Evolutionary conservation across 2,113 vertebrate genomes (phyloP).

Genomic region (Trichomycterus rosablanca): DNA sequence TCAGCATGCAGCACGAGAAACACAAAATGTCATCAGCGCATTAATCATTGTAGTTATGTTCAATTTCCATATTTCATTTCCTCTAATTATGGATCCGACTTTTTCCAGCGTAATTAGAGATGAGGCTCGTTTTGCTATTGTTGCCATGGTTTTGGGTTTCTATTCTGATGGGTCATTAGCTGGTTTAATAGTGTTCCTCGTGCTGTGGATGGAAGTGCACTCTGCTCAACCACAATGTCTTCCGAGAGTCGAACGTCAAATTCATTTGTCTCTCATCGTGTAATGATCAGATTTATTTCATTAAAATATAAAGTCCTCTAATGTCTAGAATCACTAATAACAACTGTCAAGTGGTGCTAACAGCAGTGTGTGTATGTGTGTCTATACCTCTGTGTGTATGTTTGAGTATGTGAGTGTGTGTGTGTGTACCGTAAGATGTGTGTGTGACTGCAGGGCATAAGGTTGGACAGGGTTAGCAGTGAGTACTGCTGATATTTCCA

Average conservation of each 20-base stretch:
- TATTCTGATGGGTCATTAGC: conserved; percentile 46
- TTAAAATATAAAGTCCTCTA: conserved; percentile 10
- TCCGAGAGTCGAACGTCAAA: conserved; percentile 17
- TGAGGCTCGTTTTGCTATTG: conserved; percentile 31
- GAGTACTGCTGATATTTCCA: conserved; percentile 6
- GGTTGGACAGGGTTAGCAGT: neutral
- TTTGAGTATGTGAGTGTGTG: conserved; percentile 16
- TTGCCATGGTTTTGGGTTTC: conserved; percentile 50
- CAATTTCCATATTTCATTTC: conserved; percentile 40
- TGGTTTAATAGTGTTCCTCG: conserved; percentile 41
- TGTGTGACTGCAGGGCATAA: neutral
- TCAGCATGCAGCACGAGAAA: conserved; percentile 1
- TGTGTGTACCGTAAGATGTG: too few relatives aligned
- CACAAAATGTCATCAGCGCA: conserved; percentile 16
- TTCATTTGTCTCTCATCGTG: conserved; percentile 19
- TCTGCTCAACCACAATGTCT: conserved; percentile 25
- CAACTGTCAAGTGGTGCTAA: conserved; percentile 3
- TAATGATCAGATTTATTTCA: conserved; percentile 23
- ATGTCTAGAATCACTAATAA: conserved; percentile 14
- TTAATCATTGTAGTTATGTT: conserved; percentile 32
- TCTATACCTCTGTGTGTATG: conserved; percentile 19
- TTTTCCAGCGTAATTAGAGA: conserved; percentile 44
- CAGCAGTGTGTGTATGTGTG: neutral
- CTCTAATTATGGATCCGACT: conserved; percentile 43
- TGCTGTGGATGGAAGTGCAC: conserved; percentile 26